A percentile compares a stretch with the other conserved stretches of the same genome.
Conservation (phyloP, 2,797 vertebrate species). For the Bufotes viridis region DNA sequence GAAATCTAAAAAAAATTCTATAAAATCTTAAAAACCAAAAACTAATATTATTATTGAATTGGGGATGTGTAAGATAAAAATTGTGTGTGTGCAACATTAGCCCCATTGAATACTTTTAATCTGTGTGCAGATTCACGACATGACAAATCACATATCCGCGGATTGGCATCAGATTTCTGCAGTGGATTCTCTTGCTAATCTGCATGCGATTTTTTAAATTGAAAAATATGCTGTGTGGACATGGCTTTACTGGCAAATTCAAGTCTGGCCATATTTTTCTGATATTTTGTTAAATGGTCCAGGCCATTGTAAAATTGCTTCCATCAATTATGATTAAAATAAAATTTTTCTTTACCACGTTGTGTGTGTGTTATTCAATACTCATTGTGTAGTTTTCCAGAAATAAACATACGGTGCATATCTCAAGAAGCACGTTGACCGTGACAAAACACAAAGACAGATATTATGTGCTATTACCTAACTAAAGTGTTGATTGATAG, state of each 20-base stretch:
- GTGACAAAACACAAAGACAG: constrained; percentile 24
- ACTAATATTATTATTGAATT: no score
- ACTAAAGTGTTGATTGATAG: constrained; percentile 45
- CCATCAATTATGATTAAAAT: background rate
- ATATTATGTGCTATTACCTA: constrained; percentile 13
- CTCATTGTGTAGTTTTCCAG: background rate
- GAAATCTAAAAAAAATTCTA: no score
- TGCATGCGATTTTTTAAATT: no score
- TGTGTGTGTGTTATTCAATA: background rate
- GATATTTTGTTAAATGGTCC: background rate
- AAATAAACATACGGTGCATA: background rate
- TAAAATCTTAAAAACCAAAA: no score
- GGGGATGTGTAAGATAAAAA: no score
- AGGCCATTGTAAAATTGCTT: background rate
- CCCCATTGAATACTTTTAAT: no score
- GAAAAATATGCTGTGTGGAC: no score
- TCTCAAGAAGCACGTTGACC: constrained; percentile 11
- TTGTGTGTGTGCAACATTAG: no score
- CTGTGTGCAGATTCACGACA: no score
- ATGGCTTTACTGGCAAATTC: background rate
- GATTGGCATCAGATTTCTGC: no score
- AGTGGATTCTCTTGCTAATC: no score
- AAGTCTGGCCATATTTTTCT: background rate
- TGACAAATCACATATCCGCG: no score
- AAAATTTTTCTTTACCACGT: background rate